These are phyloP conservation scores for Enteromius viviparus DNA, from an alignment of 2,797 vertebrate species.

Conservation along the genomic window DNA sequence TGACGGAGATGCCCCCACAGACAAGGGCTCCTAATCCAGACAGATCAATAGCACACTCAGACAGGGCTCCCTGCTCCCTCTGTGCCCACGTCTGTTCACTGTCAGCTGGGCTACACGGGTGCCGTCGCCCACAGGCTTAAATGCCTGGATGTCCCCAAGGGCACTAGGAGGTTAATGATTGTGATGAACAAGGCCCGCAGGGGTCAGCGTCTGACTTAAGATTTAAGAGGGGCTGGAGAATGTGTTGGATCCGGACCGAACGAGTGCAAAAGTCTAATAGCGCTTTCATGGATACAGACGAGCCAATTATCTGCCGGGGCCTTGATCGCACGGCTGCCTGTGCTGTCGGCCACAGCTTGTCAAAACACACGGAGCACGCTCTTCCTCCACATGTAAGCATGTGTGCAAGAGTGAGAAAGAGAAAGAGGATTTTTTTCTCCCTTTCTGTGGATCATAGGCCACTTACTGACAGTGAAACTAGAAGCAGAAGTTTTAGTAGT, in stretches of 20 bases:
- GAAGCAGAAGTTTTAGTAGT: background rate
- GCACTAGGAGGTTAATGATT: constrained; percentile 73
- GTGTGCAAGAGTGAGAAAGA: constrained; percentile 1
- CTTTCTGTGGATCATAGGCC: background rate
- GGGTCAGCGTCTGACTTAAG: constrained; percentile 74
- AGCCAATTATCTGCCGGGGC: constrained; percentile 66
- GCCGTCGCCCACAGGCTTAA: constrained; percentile 20
- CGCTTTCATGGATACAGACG: constrained; percentile 67
- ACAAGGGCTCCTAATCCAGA: constrained; percentile 80
- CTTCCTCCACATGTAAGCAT: constrained; percentile 2
- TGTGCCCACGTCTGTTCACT: constrained; percentile 38
- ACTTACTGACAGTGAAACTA: background rate
- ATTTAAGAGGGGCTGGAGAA: constrained; percentile 62
- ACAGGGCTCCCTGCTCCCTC: constrained; percentile 59
- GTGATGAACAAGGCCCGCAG: constrained; percentile 70
- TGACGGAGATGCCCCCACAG: constrained; percentile 76
- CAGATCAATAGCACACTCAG: constrained; percentile 76
- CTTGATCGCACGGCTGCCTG: constrained; percentile 61
- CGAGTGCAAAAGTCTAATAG: constrained; percentile 65
- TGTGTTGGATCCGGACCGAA: constrained; percentile 55
- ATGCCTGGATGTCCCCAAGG: constrained; percentile 59
- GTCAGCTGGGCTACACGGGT: constrained; percentile 11
- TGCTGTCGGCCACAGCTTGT: constrained; percentile 53
- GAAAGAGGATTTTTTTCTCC: background rate
- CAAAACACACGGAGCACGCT: constrained; percentile 60